Base-by-base conservation (phyloP, 2,113 vertebrate species). In the Uropsilus gracilis region DNA sequence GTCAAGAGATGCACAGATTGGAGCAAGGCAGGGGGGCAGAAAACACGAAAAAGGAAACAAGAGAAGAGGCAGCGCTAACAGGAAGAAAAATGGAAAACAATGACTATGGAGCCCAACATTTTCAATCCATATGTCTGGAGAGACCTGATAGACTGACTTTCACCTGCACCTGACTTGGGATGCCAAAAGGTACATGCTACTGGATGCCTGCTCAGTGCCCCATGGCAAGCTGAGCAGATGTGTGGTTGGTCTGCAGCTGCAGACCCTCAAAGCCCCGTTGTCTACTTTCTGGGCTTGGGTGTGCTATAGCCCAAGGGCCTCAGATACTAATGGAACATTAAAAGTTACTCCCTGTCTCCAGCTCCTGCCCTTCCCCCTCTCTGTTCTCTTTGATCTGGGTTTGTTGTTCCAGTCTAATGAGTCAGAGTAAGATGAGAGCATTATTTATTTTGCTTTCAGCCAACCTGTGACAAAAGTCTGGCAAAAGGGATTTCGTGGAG, bases 111-210 rank as follows among this genome's bases (percentile, higher is more conserved):
- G 18, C 48, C 61, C 66, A 8, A 44, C 4, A 2, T n/a, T 16
- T 30, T 63, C 63, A 72, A 3, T 32, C 3, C 26, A 20, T 10
- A 22, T 42, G n/a, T 22, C 32, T 46, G 50, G 37, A 32, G 39
- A 13, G 1, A 24, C 20, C 6, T 8, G 2, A 12, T 10, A 2
- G 17, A 42, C 2, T 1, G 1, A 8, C 26, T 22, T 48, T 13
- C 85, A 57, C 87, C 37, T 14, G 83, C 34, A 32, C 0, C 63
- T 50, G 30, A 5, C 28, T 28, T 26, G 0, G 3, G 44, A 42
- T 6, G 24, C 59, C 0, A 0, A 2, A 26, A 44, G 1, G n/a
- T 5, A 39, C 3, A 8, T 0, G 2, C 0, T 6, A 10, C 1
- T 14, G 75, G 48, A 28, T 7, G 5, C 22, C 34, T 10, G 18